A percentile compares a stretch with the other conserved stretches of the same genome.
Conservation (phyloP, 2,888 invertebrate species). For the Heliconius ethilla region DNA sequence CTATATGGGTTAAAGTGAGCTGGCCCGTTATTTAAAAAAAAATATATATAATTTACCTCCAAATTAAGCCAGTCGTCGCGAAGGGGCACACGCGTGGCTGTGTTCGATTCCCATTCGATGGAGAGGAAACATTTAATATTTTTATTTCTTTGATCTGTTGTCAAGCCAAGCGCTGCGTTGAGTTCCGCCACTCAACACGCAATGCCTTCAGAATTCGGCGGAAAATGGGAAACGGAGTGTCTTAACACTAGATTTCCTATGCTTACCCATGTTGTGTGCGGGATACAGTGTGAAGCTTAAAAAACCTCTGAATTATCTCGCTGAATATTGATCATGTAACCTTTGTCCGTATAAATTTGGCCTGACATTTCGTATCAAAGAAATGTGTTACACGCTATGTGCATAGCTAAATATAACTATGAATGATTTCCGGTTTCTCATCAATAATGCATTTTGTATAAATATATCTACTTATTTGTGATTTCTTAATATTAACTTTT, state of each 20-base stretch:
- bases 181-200: too few species aligned
- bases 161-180: too few species aligned
- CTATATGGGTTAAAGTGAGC: too few species aligned
- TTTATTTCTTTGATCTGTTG: too few species aligned
- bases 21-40: background rate
- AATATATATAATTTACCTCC: constrained; percentile 11
- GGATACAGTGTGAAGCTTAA: too few species aligned
- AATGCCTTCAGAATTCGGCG: too few species aligned
- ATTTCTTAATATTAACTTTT: background rate
- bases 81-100: too few species aligned
- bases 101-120: too few species aligned
- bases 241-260: too few species aligned
- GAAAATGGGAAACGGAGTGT: too few species aligned
- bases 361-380: constrained; percentile 30
- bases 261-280: too few species aligned
- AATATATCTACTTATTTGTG: background rate
- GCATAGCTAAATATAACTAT: constrained; percentile 13
- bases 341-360: constrained; percentile 23
- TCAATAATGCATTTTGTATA: background rate
- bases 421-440: background rate
- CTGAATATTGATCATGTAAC: constrained; percentile 31
- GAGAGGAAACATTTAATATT: too few species aligned
- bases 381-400: constrained; percentile 1
- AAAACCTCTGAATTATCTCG: constrained; percentile 7
- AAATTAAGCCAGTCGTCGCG: background rate